These are phyloP conservation scores for Phalacrocorax aristotelis DNA, from an alignment of 2,113 vertebrate genomes.

Conservation along the genomic window DNA sequence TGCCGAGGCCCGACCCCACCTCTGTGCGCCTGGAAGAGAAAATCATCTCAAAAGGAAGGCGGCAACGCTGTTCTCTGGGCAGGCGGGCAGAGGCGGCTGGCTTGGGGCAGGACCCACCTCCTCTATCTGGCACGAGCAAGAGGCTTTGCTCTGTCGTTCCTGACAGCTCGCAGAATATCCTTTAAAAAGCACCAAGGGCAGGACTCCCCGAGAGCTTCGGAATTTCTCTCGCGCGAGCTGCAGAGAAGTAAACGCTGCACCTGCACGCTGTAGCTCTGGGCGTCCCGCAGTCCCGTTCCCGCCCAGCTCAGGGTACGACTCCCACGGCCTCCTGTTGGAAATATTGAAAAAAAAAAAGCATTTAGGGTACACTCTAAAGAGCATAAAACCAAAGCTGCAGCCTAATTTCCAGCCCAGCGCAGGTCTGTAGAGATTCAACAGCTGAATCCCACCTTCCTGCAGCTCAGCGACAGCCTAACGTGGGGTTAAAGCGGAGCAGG, in stretches of 20 bases:
- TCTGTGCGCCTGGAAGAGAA: not conserved
- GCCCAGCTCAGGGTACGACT: not conserved
- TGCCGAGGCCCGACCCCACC: not conserved
- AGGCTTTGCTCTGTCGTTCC: not conserved
- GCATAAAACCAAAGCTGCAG: not conserved
- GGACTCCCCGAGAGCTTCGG: not conserved
- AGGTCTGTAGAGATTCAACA: not conserved
- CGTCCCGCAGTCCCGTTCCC: fast-evolving
- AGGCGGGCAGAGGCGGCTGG: not conserved
- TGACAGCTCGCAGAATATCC: no score
- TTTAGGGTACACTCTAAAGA: no score
- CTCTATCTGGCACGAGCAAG: fast-evolving
- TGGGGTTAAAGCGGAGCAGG: not conserved
- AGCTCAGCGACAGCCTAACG: fast-evolving
- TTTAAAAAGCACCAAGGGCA: not conserved
- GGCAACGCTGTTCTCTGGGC: not conserved
- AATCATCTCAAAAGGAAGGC: not conserved
- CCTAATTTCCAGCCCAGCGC: not conserved
- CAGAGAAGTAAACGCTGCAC: fast-evolving
- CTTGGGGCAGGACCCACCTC: not conserved
- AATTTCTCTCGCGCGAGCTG: fast-evolving
- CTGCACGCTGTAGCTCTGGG: fast-evolving
- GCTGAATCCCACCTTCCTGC: not conserved
- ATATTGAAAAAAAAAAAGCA: not conserved
- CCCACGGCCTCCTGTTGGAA: not conserved